phyloP scores from a whole-genome alignment of 2,113 vertebrate genomes.

The Bubo bubo region DNA sequence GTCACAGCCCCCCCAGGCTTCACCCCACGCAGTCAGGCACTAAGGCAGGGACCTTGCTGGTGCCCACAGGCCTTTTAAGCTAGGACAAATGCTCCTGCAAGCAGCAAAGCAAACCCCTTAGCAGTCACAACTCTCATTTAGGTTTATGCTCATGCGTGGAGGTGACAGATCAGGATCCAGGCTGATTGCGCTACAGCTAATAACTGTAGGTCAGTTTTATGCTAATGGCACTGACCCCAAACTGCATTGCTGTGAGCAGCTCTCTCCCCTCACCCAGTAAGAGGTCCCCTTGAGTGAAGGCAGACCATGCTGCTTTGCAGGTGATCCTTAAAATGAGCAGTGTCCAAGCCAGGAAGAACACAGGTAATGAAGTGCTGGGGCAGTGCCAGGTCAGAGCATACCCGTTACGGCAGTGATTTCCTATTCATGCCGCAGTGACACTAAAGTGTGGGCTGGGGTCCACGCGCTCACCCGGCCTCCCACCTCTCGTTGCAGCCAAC shows the following conservation, averaged over 20 bases:
- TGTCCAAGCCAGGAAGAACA: not conserved
- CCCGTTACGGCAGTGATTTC: fast-evolving
- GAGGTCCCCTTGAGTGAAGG: not conserved
- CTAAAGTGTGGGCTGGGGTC: not conserved
- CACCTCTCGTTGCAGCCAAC: not conserved
- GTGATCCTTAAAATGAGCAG: not conserved
- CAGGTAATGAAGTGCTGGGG: not conserved
- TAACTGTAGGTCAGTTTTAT: too few relatives aligned
- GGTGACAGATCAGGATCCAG: not conserved
- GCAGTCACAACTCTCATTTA: not conserved
- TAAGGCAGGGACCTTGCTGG: not conserved
- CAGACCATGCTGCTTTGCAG: not conserved
- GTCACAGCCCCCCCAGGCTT: not conserved
- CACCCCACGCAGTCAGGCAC: fast-evolving
- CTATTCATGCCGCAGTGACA: not conserved
- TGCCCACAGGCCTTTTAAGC: not conserved
- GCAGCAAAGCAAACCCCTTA: not conserved
- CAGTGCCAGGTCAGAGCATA: not conserved
- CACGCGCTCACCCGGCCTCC: fast-evolving
- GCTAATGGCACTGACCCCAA: not conserved
- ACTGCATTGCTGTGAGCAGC: not conserved
- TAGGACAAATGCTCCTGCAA: not conserved
- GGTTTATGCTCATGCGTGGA: fast-evolving
- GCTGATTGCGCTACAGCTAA: not conserved
- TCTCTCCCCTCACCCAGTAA: not conserved